phyloP scores from a whole-genome alignment of 2,797 vertebrate genomes.

The Takifugu rubripes region DNA sequence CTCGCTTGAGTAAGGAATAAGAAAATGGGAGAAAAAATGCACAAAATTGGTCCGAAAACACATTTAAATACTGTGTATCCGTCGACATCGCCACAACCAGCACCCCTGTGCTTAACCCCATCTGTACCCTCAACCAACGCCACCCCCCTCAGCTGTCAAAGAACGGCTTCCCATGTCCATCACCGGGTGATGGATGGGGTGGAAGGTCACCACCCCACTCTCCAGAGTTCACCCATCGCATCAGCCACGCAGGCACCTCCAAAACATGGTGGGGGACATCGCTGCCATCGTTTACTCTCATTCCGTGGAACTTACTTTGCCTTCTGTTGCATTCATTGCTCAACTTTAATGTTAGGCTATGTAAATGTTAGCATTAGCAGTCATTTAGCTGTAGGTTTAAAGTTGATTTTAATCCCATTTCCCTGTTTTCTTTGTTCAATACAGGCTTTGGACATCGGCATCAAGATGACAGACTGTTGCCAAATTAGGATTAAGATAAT shows the following conservation, averaged over 20 bases:
- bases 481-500: too few species aligned
- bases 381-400: too few species aligned
- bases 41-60: slow-evolving; percentile 40
- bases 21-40: slow-evolving; percentile 63
- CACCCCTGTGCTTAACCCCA: slow-evolving; percentile 61
- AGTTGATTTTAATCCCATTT: too few species aligned
- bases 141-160: slow-evolving; percentile 67
- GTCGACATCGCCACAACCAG: slow-evolving; percentile 20
- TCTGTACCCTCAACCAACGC: slow-evolving; percentile 56
- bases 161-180: slow-evolving; percentile 80
- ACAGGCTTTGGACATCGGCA: too few species aligned
- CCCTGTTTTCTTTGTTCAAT: too few species aligned
- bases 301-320: too few species aligned
- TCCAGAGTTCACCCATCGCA: slow-evolving; percentile 72
- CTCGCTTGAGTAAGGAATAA: slow-evolving; percentile 57
- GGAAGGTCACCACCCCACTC: slow-evolving; percentile 78
- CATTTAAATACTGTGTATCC: slow-evolving; percentile 28
- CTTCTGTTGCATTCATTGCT: neutral
- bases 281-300: slow-evolving; percentile 56
- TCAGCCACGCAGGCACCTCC: slow-evolving; percentile 71
- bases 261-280: slow-evolving; percentile 47
- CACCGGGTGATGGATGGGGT: slow-evolving; percentile 82
- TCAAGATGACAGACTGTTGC: too few species aligned
- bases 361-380: too few species aligned
- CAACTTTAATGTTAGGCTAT: too few species aligned